Evolutionary conservation across 2,113 vertebrate species (phyloP).

Genomic region (Menura novaehollandiae): DNA sequence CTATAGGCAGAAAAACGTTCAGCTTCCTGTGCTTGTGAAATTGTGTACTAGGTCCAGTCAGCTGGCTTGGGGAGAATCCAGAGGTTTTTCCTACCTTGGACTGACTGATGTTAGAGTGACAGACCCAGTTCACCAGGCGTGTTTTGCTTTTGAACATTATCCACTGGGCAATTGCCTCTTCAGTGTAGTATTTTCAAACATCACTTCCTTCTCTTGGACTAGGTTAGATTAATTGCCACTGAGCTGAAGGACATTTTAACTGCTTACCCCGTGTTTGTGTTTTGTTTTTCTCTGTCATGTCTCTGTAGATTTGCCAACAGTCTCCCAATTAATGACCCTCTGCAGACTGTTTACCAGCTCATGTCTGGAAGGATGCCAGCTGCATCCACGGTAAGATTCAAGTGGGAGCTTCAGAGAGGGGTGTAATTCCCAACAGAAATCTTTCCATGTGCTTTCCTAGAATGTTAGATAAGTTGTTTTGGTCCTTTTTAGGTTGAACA

Average conservation of each 20-base stretch:
- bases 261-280: not conserved
- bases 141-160: not conserved
- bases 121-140: not conserved
- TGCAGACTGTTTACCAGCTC: slow-evolving; percentile 97
- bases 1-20: not conserved
- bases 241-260: not conserved
- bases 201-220: not conserved
- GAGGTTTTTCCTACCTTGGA: not conserved
- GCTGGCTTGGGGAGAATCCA: not conserved
- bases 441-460: not conserved
- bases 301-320: slow-evolving; percentile 93
- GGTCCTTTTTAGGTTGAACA: not conserved
- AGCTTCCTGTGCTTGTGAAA: not conserved
- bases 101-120: not conserved
- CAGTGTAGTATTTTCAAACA: not conserved
- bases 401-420: not conserved
- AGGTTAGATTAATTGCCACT: not conserved
- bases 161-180: not conserved
- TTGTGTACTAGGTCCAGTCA: not conserved
- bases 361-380: slow-evolving; percentile 98
- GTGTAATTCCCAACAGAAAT: not conserved
- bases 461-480: not conserved
- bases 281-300: not conserved
- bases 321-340: slow-evolving; percentile 95
- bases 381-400: slow-evolving; percentile 85